Conservation (phyloP, 2,888 invertebrate species). For the Drosophila fungiperda region DNA sequence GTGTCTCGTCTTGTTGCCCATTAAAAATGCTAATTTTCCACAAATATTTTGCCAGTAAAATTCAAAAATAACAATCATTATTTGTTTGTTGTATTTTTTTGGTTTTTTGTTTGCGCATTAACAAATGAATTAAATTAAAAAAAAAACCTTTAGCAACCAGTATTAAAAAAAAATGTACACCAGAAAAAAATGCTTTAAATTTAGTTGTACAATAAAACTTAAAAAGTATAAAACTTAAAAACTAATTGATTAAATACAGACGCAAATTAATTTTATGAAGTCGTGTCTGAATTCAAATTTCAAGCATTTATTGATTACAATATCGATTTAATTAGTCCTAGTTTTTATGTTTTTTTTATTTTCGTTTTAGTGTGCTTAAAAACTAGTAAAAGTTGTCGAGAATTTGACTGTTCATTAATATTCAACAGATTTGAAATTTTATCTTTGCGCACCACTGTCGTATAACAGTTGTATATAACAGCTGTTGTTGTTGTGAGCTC, state of each 20-base stretch:
- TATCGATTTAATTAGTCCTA: neutral
- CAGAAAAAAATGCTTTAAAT: slow-evolving; percentile 10
- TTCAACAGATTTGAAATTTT: neutral
- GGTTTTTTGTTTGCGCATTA: slow-evolving; percentile 61
- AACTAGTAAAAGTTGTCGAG: slow-evolving; percentile 41
- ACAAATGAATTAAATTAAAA: slow-evolving; percentile 66
- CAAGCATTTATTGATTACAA: neutral
- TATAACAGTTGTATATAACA: slow-evolving; percentile 13
- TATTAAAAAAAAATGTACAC: slow-evolving; percentile 8
- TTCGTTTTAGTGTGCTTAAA: neutral
- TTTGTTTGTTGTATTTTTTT: neutral
- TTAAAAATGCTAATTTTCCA: slow-evolving; percentile 72
- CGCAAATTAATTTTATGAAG: slow-evolving; percentile 35
- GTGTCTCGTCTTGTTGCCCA: slow-evolving; percentile 73
- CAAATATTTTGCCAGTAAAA: slow-evolving; percentile 41
- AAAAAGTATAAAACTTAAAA: slow-evolving; percentile 17
- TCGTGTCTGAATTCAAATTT: neutral
- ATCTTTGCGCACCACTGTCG: neutral
- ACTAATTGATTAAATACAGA: slow-evolving; percentile 23
- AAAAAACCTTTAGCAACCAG: slow-evolving; percentile 1
- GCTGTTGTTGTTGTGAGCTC: slow-evolving; percentile 7
- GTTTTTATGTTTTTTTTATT: neutral
- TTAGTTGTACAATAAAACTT: neutral
- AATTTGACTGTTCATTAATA: slow-evolving; percentile 12
- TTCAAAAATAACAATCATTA: slow-evolving; percentile 7